Evolutionary conservation across 2,113 vertebrate genomes (phyloP), one percentile per base, ranked within the genome.

Genomic region (Pterocles orientalis): DNA sequence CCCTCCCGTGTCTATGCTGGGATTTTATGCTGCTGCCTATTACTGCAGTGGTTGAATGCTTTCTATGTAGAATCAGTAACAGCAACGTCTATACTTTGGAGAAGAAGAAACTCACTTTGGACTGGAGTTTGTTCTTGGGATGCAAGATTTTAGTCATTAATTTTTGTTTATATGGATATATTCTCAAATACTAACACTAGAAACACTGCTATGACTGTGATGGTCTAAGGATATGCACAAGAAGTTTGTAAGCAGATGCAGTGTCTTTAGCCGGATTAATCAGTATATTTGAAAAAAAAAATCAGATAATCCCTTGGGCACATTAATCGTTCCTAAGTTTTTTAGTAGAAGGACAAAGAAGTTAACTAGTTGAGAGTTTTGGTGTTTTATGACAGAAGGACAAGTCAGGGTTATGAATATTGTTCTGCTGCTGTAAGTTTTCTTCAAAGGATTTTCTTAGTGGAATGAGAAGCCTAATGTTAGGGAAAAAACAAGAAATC

Each of bases 401-500:
- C 45, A 66, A 65, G 39, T 57, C 43, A 77, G 11, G 29, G 54
- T 79, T 85, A 61, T 5, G 2, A 87, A 53, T 69, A 76, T 62
- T 58, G 56, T 50, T 90, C 81, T 73, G 12, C 26, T 68, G 43
- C 43, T 60, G 39, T 39, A 56, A 89, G n/a, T 14, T 73, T 93
- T 90, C 68, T 88, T 94, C 88, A 81, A 47, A 86, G n/a, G 24
- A 73, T 78, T 95, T 86, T 70, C 34, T 76, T 88, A 85, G 47
- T 61, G n/a, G 73, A 89, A 82, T 68, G 29, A 65, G 41, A 78
- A 71, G 17, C 62, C 92, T 82, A 82, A 66, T 58, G 18, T 57
- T 39, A 75, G 56, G 12, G 12, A 25, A 7, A 45, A 48, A 41
- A 34, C 26, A 57, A 65, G 3, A 57, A 81, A 48, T 64, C 24